Base-by-base conservation (phyloP, 2,797 vertebrate genomes). In the Brachymystax lenok region DNA sequence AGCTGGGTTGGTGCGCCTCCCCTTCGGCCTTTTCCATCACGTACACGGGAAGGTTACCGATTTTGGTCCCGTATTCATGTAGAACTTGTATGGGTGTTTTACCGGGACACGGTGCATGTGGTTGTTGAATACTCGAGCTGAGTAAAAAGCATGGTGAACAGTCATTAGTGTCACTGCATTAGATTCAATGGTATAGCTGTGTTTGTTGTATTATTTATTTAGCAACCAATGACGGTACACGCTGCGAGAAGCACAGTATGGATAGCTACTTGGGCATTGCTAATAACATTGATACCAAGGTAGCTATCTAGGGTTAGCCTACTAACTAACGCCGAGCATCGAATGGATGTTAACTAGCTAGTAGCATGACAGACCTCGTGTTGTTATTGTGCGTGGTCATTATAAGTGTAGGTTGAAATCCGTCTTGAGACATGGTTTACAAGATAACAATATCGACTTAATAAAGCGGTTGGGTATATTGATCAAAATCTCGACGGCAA, bases 11-110 rank as follows among this genome's bases (percentile, higher is more conserved):
- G 74, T 94, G 94, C 50, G 91, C 91, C 83, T 96, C 92, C 78
- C 96, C 96, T 70, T 96, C 96, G 0, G 94, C 89, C 79, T 91
- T 93, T 80, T 96, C 94, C 91, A 96, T 88, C 78, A 93, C 82
- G 56, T 96, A 98, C 69, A 93, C 89, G 0, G 96, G 96, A 8
- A 91, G 84, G 80, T 89, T 93, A 35, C 95, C 94, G 12, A 81
- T 92, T 88, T 94, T 96, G 56, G 92, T 94, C 82, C 96, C 96
- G 17, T 95, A 95, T 79, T 98, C 97, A 66, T 97, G 93, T 52
- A 98, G 93, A 80, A 96, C 88, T 81, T 97, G 96, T 83, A 97
- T 96, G 0, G 96, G 96, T 0, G 96, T 97, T 92, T 98, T 97
- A 74, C 91, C 89, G 2, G 87, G 87, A 63, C 83, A 88, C 51